Conservation (phyloP, 2,888 invertebrate genomes). For the Ephialtes manifestator region DNA sequence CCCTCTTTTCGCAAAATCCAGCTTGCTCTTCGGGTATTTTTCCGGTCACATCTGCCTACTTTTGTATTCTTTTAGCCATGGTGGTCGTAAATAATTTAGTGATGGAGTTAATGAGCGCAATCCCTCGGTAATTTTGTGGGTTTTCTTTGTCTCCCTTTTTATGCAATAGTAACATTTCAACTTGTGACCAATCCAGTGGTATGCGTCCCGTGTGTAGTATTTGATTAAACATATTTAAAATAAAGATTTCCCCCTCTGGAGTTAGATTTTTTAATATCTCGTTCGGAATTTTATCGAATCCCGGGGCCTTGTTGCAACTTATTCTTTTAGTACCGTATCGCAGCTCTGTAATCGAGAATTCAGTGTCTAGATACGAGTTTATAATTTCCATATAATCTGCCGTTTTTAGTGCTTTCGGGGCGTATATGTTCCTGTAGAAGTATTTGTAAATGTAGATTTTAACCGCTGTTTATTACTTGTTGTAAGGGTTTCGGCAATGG, state of each 20-base stretch:
- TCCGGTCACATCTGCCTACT: not conserved
- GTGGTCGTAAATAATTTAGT: constrained; percentile 10
- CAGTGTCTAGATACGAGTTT: not conserved
- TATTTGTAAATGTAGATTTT: too few species aligned
- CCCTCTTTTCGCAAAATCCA: constrained; percentile 19
- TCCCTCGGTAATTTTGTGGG: constrained; percentile 23
- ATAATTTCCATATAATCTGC: not conserved
- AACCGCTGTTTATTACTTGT: too few species aligned
- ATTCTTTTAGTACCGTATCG: not conserved
- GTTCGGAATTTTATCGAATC: constrained; percentile 25
- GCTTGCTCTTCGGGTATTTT: constrained; percentile 28
- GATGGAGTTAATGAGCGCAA: constrained; percentile 13
- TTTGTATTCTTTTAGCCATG: constrained; percentile 7
- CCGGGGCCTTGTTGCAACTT: constrained; percentile 9
- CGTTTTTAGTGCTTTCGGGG: not conserved
- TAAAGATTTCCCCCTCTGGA: not conserved
- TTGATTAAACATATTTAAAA: constrained; percentile 1
- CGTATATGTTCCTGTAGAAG: constrained; percentile 5
- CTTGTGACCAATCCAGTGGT: constrained; percentile 3
- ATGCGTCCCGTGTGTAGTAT: not conserved
- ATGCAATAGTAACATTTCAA: constrained; percentile 12
- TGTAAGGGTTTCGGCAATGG: too few species aligned
- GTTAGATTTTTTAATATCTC: constrained; percentile 18
- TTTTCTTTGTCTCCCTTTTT: constrained; percentile 3
- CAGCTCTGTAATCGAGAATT: not conserved